Base-by-base conservation (phyloP, 2,113 vertebrate species). In the Sapajus apella region DNA sequence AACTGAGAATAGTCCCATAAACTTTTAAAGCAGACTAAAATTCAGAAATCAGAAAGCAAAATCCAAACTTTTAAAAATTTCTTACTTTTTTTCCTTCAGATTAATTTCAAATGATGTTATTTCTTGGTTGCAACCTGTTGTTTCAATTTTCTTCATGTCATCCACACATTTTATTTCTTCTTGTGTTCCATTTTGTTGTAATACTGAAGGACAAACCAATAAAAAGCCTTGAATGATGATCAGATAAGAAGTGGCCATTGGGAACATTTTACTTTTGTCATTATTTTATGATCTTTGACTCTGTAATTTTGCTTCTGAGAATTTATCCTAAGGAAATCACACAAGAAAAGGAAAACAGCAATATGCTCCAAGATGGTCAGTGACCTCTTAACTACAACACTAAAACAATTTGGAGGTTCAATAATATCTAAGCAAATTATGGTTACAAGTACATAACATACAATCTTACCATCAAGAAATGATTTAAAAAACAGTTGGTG, bases 21-120 rank as follows among this genome's bases (percentile, higher is more conserved):
- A 97, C 32, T 50, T 97, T 95, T 91, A 90, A 96, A 96, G 95
- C 21, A 95, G 50, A 88, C 64, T 75, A 83, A 95, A 96, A 96
- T 94, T 81, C 16, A 18, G 90, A 85, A 97, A 68, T 91, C 55
- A 96, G 85, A 96, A 90, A 92, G 92, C 58, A 93, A 92, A 97
- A 95, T 87, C 90, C n/a, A 85, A 97, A 87, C 72, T 95, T 95
- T 13, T 56, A 94, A 95, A 95, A 94, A 75, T 14, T 90, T 91
- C 27, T n/a, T 98, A 99, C 99, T 98, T 99, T 97, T 99, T 99
- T 94, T 99, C 99, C 98, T 99, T 99, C 95, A 99, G 98, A 97
- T 98, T 98, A 95, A 99, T 99, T 98, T 99, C 99, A 98, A 99
- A 99, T 47, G 98, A 93, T 40, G 99, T 99, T 96, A 99, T 99